Evolutionary conservation across 2,888 invertebrate species (phyloP).

Genomic region (Andrena haemorrhoa): DNA sequence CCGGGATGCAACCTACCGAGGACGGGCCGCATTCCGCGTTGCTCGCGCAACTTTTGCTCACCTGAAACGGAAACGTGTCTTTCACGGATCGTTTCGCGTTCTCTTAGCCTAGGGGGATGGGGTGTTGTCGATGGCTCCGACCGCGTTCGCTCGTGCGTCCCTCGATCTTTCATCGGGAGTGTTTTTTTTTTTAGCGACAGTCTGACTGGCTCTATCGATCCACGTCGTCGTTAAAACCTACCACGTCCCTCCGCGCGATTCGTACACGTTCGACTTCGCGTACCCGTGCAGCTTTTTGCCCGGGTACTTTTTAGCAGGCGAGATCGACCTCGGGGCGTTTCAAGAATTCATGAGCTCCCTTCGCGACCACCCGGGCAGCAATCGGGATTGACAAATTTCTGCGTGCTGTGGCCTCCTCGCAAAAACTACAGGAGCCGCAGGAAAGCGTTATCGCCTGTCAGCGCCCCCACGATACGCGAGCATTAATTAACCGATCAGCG

Average conservation of each 20-base stretch:
- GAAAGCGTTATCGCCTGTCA: neutral
- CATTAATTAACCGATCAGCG: conserved; percentile 41
- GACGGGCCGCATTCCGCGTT: conserved; percentile 87
- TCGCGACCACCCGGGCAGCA: too few relatives aligned
- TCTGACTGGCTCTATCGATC: conserved; percentile 11
- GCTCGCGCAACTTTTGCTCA: conserved; percentile 88
- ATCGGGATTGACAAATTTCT: too few relatives aligned
- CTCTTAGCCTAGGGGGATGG: neutral
- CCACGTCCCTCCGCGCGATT: conserved; percentile 20
- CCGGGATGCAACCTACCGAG: conserved; percentile 87
- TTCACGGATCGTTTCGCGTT: conserved; percentile 9
- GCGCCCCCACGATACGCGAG: conserved; percentile 7
- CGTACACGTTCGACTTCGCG: conserved; percentile 30
- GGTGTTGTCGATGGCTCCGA: neutral
- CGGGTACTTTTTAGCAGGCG: neutral
- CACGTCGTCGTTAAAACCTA: conserved; percentile 4
- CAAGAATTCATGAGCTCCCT: too few relatives aligned
- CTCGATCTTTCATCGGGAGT: conserved; percentile 21
- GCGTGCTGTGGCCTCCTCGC: neutral
- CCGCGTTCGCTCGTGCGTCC: neutral
- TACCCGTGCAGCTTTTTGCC: conserved; percentile 5
- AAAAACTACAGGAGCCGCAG: neutral
- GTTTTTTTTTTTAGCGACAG: neutral
- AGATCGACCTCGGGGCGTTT: too few relatives aligned
- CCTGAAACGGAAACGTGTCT: conserved; percentile 77